Conservation (phyloP, 2,113 vertebrate species). For the Lagenorhynchus albirostris region DNA sequence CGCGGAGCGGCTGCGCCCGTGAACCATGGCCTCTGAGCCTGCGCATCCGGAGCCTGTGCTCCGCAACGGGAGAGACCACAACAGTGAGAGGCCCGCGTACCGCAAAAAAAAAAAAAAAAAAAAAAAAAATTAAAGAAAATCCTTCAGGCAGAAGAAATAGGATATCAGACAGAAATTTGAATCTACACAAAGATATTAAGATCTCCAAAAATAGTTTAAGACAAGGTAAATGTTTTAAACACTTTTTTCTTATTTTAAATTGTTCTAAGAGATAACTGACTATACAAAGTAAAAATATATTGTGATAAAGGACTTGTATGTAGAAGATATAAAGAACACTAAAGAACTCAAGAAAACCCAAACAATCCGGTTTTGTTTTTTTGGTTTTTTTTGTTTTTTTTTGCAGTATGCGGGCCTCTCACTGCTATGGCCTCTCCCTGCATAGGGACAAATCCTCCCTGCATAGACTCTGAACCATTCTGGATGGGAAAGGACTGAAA, state of each 20-base stretch:
- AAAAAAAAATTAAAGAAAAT: neutral
- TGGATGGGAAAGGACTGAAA: neutral
- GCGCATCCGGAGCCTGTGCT: too few relatives aligned
- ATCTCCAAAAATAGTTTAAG: neutral
- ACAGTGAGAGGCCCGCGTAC: too few relatives aligned
- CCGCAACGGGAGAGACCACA: too few relatives aligned
- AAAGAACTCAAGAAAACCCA: neutral
- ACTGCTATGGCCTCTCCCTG: too few relatives aligned
- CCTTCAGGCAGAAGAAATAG: neutral
- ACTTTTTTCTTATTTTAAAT: neutral
- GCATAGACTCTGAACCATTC: neutral
- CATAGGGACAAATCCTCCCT: too few relatives aligned
- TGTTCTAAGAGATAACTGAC: neutral
- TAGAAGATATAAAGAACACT: neutral
- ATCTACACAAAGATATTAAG: neutral
- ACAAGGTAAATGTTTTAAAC: neutral
- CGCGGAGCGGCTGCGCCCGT: too few relatives aligned
- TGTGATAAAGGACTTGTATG: slow-evolving; percentile 3
- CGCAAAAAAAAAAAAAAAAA: too few relatives aligned
- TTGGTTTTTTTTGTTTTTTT: too few relatives aligned
- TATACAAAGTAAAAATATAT: neutral
- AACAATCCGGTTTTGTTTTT: neutral
- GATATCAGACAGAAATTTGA: neutral
- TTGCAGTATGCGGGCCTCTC: too few relatives aligned
- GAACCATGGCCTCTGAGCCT: too few relatives aligned